Evolutionary conservation across 1,140 invertebrate genomes (phyloP).

Genomic region (Lerema accius): DNA sequence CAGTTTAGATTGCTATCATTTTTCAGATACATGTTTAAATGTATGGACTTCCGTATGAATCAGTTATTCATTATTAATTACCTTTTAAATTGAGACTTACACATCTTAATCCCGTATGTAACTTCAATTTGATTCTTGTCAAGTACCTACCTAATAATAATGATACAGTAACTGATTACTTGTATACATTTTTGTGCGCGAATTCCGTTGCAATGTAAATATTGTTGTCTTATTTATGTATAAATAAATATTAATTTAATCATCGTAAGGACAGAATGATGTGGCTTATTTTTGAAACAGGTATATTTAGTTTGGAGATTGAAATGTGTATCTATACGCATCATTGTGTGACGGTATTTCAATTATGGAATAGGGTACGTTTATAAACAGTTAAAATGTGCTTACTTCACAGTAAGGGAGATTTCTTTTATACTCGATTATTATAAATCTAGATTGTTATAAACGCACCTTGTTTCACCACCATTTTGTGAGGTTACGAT

Average conservation of each 20-base stretch:
- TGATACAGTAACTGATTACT: slow-evolving; percentile 37
- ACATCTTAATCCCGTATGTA: too few relatives aligned
- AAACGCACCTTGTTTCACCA: slow-evolving; percentile 4
- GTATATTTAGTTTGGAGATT: slow-evolving; percentile 20
- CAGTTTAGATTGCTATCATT: too few relatives aligned
- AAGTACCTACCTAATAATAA: too few relatives aligned
- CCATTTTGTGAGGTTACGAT: slow-evolving; percentile 23
- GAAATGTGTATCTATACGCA: slow-evolving; percentile 18
- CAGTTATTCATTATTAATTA: too few relatives aligned
- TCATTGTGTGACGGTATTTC: slow-evolving; percentile 12
- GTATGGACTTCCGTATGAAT: too few relatives aligned
- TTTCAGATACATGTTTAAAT: too few relatives aligned
- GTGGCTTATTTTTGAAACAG: slow-evolving; percentile 27
- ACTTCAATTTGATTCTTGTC: too few relatives aligned
- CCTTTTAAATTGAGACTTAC: too few relatives aligned
- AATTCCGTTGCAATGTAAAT: slow-evolving; percentile 67
- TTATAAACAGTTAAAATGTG: slow-evolving; percentile 13
- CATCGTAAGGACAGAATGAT: slow-evolving; percentile 4
- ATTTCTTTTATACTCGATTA: neutral
- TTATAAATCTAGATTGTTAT: neutral
- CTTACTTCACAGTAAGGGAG: neutral
- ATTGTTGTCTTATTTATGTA: slow-evolving; percentile 57
- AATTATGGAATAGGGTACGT: slow-evolving; percentile 11
- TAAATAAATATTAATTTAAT: slow-evolving; percentile 43
- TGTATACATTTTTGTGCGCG: slow-evolving; percentile 46